Evolutionary conservation across 2,888 invertebrate species (phyloP).

Genomic region (Abrostola tripartita): DNA sequence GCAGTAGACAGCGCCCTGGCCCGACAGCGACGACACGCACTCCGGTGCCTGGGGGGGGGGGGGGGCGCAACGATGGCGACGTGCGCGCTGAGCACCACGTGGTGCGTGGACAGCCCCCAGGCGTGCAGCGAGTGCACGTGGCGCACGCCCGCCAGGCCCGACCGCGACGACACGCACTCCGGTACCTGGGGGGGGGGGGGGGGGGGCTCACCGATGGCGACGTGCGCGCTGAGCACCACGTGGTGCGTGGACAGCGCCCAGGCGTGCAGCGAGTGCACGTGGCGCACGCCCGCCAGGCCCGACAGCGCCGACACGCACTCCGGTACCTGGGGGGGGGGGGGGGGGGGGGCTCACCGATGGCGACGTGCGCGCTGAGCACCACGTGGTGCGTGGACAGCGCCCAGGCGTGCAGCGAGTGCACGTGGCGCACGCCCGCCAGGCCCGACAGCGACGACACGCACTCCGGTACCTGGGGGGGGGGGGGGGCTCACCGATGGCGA

Average conservation of each 20-base stretch:
- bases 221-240: constrained; percentile 90
- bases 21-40: constrained; percentile 71
- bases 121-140: constrained; percentile 93
- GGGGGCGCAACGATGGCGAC: constrained; percentile 91
- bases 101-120: constrained; percentile 93
- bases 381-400: too few relatives aligned
- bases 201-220: constrained; percentile 91
- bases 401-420: too few relatives aligned
- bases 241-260: constrained; percentile 93
- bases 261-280: constrained; percentile 92
- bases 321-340: constrained; percentile 90
- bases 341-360: too few relatives aligned
- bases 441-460: constrained; percentile 72
- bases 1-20: constrained; percentile 90
- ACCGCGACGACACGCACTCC: constrained; percentile 75
- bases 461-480: constrained; percentile 85
- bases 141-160: constrained; percentile 82
- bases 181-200: too few relatives aligned
- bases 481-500: constrained; percentile 91
- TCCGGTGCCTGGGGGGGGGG: constrained; percentile 86
- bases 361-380: too few relatives aligned
- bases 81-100: constrained; percentile 90
- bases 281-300: constrained; percentile 84
- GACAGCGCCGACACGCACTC: constrained; percentile 75
- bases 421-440: too few relatives aligned